Base-by-base conservation (phyloP, 1,140 invertebrate genomes). In the Zeugodacus cucurbitae region DNA sequence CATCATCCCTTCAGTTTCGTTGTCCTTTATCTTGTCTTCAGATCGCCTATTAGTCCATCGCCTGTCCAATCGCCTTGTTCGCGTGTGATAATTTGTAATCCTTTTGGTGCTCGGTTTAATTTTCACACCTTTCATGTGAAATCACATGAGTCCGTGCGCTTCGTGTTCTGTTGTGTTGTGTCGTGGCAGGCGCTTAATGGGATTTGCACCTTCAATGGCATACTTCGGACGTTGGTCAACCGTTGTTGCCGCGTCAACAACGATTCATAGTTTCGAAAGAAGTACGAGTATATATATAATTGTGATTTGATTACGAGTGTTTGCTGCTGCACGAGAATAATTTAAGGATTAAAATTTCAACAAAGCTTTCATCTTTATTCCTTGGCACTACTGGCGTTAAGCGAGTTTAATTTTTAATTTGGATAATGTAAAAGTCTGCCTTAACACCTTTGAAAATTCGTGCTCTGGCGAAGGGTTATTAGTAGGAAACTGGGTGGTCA, bases 21-120 rank as follows among this genome's bases (percentile, higher is more conserved):
- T 44, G 37, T 17, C n/a, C 41, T 48, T 82, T 82, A 82, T 82
- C 41, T 82, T 82, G 74, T 82, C 74, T 82, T 82, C n/a, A 82
- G 74, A 82, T 82, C 74, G 74, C 41, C 74, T 82, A 82, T 82
- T 59, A 57, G 86, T 57, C 86, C 17, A 11, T 20, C 86, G 29
- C 86, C 37, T 87, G 32, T 26, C 57, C 86, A 87, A 59, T 58
- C 54, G 86, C 54, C 54, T 59, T 87, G 86, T 59, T 64, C 87
- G 37, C 54, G 87, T 70, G 87, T 87, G 26, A 87, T 87, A 87
- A 87, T 87, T 87, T 87, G 87, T 87, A 87, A 87, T 87, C 87
- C 87, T 64, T 87, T 87, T 62, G 87, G 87, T 70, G 62, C 34
- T 62, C 54, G 44, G 87, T 87, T 87, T 87, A 87, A 87, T 87